Evolutionary conservation across 1,140 invertebrate genomes (phyloP), one percentile per base, ranked within the genome.

Genomic region (Euglossa dilemma): DNA sequence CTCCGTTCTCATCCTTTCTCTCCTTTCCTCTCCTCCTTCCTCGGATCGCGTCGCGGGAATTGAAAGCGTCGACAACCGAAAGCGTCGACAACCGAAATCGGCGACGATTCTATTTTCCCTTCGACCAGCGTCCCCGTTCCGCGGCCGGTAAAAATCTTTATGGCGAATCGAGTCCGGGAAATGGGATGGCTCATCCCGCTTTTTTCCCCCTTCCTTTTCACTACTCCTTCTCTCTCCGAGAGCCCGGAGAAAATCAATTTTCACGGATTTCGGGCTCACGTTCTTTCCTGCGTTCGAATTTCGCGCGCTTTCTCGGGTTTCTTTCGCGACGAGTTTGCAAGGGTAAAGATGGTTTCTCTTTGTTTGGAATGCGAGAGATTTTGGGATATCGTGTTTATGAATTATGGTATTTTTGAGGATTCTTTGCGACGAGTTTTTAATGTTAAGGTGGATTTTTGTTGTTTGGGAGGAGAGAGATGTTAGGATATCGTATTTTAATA

Each of bases 81-180:
- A 66, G 63, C 45, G 45, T 45, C 81, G 85, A 88, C 76, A 45
- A 85, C 83, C 83, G 77, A 82, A 84, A 66, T 63, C 45, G 45
- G 45, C 81, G 85, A 88, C 87, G 83, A 90, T 90, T 91, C 85
- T 90, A 90, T 90, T 90, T 91, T 85, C 81, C 57, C 66, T 76
- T 70, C 50, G 63, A 47, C 25, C 54, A 54, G 83, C 73, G 18
- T 71, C 16, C 20, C 52, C 28, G n/a, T 28, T 28, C 23, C n/a
- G 67, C n/a, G 66, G 47, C 56, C 72, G 76, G 84, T 80, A 85
- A 88, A 89, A 88, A 88, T 88, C 87, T 88, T 89, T 89, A 89
- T 52, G 80, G 75, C 80, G 76, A 80, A 88, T 88, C 86, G 86
- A 50, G 61, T 79, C 73, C 28, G 75, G 72, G 84, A 85, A 89